Evolutionary conservation across 2,888 invertebrate species (phyloP).

Genomic region (Antheraea yamamai): DNA sequence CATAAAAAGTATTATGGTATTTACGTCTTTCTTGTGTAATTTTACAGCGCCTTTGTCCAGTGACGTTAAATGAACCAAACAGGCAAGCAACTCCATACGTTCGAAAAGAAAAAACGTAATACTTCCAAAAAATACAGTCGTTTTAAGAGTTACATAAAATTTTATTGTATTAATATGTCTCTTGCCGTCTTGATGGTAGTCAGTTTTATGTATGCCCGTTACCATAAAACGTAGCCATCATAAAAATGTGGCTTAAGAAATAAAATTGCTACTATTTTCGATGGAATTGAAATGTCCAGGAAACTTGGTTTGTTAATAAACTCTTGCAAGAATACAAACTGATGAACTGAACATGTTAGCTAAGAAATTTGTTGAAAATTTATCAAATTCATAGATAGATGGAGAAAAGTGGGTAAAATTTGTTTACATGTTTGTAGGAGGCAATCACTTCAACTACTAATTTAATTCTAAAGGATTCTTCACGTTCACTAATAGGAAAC

Average conservation of each 20-base stretch:
- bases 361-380: neutral
- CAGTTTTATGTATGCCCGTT: neutral
- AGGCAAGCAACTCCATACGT: neutral
- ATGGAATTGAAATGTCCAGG: neutral
- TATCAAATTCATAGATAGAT: neutral
- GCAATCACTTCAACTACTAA: too few relatives aligned
- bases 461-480: too few relatives aligned
- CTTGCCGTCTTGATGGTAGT: neutral
- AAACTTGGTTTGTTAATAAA: neutral
- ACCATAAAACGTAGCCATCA: neutral
- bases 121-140: neutral
- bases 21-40: neutral
- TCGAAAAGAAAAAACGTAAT: neutral
- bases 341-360: neutral
- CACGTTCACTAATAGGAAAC: too few relatives aligned
- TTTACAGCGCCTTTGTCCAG: neutral
- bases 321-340: neutral
- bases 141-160: slow-evolving; percentile 1
- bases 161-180: neutral
- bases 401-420: neutral
- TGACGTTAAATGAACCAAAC: neutral
- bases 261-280: neutral
- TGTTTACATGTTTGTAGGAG: too few relatives aligned
- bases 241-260: neutral
- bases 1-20: neutral